Base-by-base conservation (phyloP, 2,113 vertebrate genomes). In the Tetraodon nigroviridis region DNA sequence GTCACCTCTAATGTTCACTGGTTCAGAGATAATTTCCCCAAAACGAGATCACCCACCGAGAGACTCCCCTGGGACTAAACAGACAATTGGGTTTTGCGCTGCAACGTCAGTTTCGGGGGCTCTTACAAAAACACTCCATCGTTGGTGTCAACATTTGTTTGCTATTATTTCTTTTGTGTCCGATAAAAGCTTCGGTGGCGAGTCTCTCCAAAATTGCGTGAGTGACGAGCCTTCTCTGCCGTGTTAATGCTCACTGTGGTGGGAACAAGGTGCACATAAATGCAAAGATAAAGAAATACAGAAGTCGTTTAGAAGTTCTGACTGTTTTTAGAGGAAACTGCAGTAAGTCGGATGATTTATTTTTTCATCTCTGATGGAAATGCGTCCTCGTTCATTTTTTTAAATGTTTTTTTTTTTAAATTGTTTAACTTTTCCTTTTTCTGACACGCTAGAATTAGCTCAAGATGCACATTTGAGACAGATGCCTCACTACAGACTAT, bases 11-110 rank as follows among this genome's bases (percentile, higher is more conserved):
- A 80, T 71, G 49, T 48, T 64, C 64, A 58, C 20, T 55, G 22
- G 51, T 75, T 73, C 54, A 63, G 50, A 55, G 70, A 64, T 71
- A 55, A 58, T 67, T 64, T 73, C 62, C 60, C 54, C 50, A 48
- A 63, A 76, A 61, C 17, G 17, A 51, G 55, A 74, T 76, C 59
- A 65, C 49, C 52, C 54, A 73, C 40, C 0, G 54, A 55, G 19
- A 55, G 57, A 29, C 19, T 45, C 60, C 41, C 51, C 45, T 60
- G 58, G 58, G n/a, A 59, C 64, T 47, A 61, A 59, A 75, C 7
- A 57, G 27, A 55, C 40, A 52, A 19, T 61, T 61, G 71, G 17
- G 41, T 13, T 20, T 27, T 71, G 17, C 12, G 19, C 18, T 44
- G 67, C 46, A 51, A 44, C 11, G 10, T 49, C 52, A 45, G 24